Evolutionary conservation across 2,797 vertebrate species (phyloP), one percentile per base, ranked within the genome.

Genomic region (Eulemur mongoz): DNA sequence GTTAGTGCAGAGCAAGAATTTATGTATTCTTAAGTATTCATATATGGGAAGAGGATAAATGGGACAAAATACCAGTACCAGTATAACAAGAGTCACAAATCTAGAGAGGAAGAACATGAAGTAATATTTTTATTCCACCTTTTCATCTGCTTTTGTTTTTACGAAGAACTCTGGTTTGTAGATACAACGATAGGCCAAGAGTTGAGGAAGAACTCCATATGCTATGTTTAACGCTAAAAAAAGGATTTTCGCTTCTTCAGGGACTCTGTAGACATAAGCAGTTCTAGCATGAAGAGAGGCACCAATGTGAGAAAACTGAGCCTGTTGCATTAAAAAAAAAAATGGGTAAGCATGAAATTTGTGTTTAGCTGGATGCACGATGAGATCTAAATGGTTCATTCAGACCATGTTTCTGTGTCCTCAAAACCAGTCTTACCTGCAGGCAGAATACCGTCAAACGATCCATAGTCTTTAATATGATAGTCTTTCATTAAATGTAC

Each of bases 271-370:
- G 96, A 99, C 98, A 97, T 99, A 99, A 7, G 99, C 99, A 0
- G 99, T 99, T 98, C 99, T 99, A 57, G 99, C 99, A 97, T 99
- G 99, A 89, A 99, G 99, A 94, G 99, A 99, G 14, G 99, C 99
- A 57, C 99, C 99, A 8, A 99, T 99, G 95, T 99, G 99, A 97
- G 99, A 99, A 98, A 99, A 99, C 97, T 99, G 99, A 93, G 99
- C 99, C 99, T 99, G 98, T 96, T 94, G 90, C 75, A 63, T 76
- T 93, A 89, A 54, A 57, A 91, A 94, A 94, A 45, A 1, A 5
- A 18, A 11, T 5, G 2, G 65, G 89, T 95, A 57, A 98, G 95
- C 70, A 30, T 90, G 95, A 93, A 43, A 40, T 70, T 0, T 70
- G 80, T 89, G 93, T 96, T 96, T 92, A 92, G 95, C 84, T 94